phyloP scores from a whole-genome alignment of 2,888 invertebrate species.

The Dicyrtoma fusca region DNA sequence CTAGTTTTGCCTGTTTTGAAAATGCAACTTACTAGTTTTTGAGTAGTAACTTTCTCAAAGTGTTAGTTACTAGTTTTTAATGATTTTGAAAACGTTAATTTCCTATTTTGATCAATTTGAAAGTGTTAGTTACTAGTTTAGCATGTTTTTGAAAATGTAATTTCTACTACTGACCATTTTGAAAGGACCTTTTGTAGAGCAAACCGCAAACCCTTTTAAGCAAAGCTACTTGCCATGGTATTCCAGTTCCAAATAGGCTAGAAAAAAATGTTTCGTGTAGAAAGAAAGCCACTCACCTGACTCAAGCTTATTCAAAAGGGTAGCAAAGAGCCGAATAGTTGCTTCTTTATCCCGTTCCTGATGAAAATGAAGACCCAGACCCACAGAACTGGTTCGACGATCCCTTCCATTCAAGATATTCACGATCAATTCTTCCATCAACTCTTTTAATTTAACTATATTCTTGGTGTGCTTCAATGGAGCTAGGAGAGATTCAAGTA shows the following conservation, averaged over 20 bases:
- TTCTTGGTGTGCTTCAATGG: slow-evolving; percentile 49
- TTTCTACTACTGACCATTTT: too few relatives aligned
- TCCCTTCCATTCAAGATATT: slow-evolving; percentile 10
- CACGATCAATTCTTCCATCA: slow-evolving; percentile 48
- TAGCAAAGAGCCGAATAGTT: slow-evolving; percentile 53
- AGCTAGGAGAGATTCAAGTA: slow-evolving; percentile 57
- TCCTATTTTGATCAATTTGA: too few relatives aligned
- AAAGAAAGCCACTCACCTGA: slow-evolving; percentile 25
- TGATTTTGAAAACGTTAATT: too few relatives aligned
- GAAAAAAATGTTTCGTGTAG: neutral
- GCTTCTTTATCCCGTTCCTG: slow-evolving; percentile 29
- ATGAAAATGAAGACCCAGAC: neutral
- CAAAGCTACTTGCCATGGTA: too few relatives aligned
- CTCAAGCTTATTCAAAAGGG: slow-evolving; percentile 60
- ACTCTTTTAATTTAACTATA: slow-evolving; percentile 42
- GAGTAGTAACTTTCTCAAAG: too few relatives aligned
- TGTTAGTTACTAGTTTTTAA: too few relatives aligned
- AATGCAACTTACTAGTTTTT: too few relatives aligned
- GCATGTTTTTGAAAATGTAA: too few relatives aligned
- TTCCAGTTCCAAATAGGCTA: neutral
- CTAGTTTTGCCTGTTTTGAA: too few relatives aligned
- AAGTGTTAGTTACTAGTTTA: too few relatives aligned
- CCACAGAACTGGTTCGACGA: neutral
- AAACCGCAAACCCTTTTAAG: too few relatives aligned
- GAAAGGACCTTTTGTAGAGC: too few relatives aligned